Percentiles rank a stretch among this genome's conserved stretches.
These are phyloP conservation scores for Apocheima hispidaria DNA, from an alignment of 2,888 invertebrate species.

Conservation along the genomic window DNA sequence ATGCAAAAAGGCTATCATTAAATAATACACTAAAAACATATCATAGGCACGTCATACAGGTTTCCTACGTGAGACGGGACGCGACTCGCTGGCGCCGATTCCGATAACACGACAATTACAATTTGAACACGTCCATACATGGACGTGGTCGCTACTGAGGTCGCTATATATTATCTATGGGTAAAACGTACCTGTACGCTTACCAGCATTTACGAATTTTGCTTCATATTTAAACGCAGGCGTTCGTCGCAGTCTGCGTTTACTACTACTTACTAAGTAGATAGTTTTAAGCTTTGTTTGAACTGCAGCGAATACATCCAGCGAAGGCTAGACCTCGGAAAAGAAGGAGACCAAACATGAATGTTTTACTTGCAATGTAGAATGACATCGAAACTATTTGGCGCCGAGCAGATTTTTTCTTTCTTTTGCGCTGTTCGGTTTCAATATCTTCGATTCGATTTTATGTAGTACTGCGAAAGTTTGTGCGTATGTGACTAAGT, in stretches of 20 bases:
- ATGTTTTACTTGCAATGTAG: slow-evolving; percentile 56
- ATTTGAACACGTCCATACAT: too few relatives aligned
- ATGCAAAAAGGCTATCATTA: too few relatives aligned
- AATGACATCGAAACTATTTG: slow-evolving; percentile 43
- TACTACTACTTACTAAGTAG: slow-evolving; percentile 16
- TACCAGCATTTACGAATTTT: slow-evolving; percentile 6
- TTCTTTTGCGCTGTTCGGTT: slow-evolving; percentile 46
- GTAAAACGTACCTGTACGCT: too few relatives aligned
- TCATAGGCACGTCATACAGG: too few relatives aligned
- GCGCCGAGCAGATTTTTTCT: slow-evolving; percentile 47
- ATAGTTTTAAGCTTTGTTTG: slow-evolving; percentile 28
- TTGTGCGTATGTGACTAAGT: too few relatives aligned
- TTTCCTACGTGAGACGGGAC: too few relatives aligned
- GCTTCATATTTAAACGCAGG: slow-evolving; percentile 9
- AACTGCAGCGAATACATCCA: slow-evolving; percentile 38
- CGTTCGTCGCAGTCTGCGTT: slow-evolving; percentile 10
- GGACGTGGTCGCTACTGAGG: too few relatives aligned
- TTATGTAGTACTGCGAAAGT: too few relatives aligned
- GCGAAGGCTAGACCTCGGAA: slow-evolving; percentile 43
- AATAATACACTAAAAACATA: too few relatives aligned
- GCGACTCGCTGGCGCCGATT: too few relatives aligned
- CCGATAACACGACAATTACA: too few relatives aligned
- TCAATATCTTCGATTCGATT: slow-evolving; percentile 49
- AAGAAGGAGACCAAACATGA: slow-evolving; percentile 45
- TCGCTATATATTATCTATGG: too few relatives aligned